A percentile compares a stretch with the other conserved stretches of the same genome.
phyloP scores from a whole-genome alignment of 1,140 invertebrate genomes.

The Drosophila willistoni region DNA sequence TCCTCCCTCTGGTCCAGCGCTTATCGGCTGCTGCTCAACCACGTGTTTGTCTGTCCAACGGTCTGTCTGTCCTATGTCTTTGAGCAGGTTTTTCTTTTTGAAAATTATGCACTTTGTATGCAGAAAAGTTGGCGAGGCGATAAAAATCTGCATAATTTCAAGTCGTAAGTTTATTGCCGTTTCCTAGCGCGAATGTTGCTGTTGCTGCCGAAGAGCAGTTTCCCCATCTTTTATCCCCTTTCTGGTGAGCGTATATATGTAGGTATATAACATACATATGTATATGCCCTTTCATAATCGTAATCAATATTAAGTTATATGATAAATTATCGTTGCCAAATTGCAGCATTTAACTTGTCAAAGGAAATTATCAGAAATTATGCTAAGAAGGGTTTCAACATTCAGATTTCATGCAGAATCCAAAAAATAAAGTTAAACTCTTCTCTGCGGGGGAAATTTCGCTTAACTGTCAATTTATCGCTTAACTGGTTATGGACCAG shows the following conservation, averaged over 20 bases:
- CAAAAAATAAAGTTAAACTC: constrained; percentile 13
- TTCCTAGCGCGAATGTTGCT: constrained; percentile 51
- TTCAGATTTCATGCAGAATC: not conserved
- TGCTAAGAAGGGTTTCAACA: constrained; percentile 40
- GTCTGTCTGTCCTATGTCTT: constrained; percentile 2
- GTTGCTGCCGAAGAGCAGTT: not conserved
- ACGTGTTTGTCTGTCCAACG: constrained; percentile 39
- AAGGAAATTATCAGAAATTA: constrained; percentile 68
- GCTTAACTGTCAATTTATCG: constrained; percentile 46
- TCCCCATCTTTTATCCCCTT: not conserved
- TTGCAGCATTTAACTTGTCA: constrained; percentile 74
- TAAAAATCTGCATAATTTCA: constrained; percentile 79
- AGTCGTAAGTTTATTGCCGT: constrained; percentile 74
- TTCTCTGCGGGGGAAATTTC: constrained; percentile 29
- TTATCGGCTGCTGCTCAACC: constrained; percentile 71
- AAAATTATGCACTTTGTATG: constrained; percentile 81
- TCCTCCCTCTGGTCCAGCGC: constrained; percentile 24
- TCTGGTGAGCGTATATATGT: not conserved
- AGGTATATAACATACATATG: not conserved
- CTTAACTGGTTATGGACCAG: constrained; percentile 25
- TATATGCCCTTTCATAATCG: constrained; percentile 58
- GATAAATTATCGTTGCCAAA: constrained; percentile 72
- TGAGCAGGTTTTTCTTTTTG: constrained; percentile 73
- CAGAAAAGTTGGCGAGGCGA: constrained; percentile 76
- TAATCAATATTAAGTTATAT: constrained; percentile 77